Percentiles rank a stretch among this genome's conserved stretches.
These are phyloP conservation scores for Chloropsis hardwickii DNA, from an alignment of 2,113 vertebrate genomes.

Conservation along the genomic window DNA sequence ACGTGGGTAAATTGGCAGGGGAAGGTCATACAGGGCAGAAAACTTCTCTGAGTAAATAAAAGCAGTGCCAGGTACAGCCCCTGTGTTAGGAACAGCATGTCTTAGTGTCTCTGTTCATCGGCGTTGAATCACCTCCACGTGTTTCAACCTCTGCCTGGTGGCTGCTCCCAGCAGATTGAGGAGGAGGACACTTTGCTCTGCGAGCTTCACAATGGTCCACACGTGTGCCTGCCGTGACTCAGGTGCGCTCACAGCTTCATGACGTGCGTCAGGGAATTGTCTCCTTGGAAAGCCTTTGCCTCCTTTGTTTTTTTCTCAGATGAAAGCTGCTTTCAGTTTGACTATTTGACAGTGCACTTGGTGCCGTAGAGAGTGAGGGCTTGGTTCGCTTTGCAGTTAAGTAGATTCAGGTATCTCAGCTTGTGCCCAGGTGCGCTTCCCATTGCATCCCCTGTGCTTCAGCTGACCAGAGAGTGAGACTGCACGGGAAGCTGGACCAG, in stretches of 20 bases:
- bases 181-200: constrained; percentile 44
- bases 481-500: neutral
- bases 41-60: neutral
- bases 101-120: neutral
- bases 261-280: neutral
- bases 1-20: neutral
- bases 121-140: neutral
- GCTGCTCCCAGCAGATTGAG: constrained; percentile 37
- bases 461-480: neutral
- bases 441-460: rapidly evolving
- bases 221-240: constrained; percentile 38
- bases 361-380: neutral
- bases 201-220: neutral
- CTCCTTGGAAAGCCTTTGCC: neutral
- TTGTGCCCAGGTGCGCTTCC: neutral
- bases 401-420: neutral
- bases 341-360: neutral
- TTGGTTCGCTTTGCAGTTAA: neutral
- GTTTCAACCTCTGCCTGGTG: constrained; percentile 29
- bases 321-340: neutral
- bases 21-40: neutral
- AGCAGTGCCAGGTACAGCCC: neutral
- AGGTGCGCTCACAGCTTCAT: neutral
- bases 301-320: neutral
- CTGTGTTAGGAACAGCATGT: neutral